phyloP scores from a whole-genome alignment of 2,888 invertebrate species.

The Boloria selene region DNA sequence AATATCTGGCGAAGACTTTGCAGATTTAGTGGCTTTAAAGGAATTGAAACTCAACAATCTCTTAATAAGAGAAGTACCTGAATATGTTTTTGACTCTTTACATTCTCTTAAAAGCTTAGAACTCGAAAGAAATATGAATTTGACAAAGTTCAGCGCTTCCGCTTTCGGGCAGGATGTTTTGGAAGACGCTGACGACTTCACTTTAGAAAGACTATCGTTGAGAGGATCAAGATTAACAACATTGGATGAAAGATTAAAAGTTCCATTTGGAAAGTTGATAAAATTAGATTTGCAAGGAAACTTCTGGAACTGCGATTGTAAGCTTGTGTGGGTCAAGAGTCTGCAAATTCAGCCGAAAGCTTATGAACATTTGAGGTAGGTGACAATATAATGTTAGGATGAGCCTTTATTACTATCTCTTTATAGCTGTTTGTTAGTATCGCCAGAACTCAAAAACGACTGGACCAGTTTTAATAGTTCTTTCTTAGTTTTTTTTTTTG shows the following conservation, averaged over 20 bases:
- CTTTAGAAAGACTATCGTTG: slow-evolving; percentile 69
- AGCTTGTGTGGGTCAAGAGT: slow-evolving; percentile 75
- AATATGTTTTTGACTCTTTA: slow-evolving; percentile 81
- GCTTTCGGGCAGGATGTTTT: slow-evolving; percentile 68
- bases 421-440: too few relatives aligned
- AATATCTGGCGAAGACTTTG: slow-evolving; percentile 75
- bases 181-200: slow-evolving; percentile 68
- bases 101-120: slow-evolving; percentile 76
- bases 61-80: slow-evolving; percentile 73
- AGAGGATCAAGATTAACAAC: slow-evolving; percentile 69
- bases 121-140: slow-evolving; percentile 78
- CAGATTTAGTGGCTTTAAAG: slow-evolving; percentile 76
- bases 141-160: slow-evolving; percentile 73
- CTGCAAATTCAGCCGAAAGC: slow-evolving; percentile 66
- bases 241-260: slow-evolving; percentile 61
- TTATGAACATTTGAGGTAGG: slow-evolving; percentile 74
- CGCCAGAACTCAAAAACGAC: too few relatives aligned
- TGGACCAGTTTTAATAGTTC: too few relatives aligned
- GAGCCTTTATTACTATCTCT: too few relatives aligned
- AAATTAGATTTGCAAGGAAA: slow-evolving; percentile 83
- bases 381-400: slow-evolving; percentile 1
- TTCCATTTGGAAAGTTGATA: slow-evolving; percentile 71
- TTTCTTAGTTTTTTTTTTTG: too few relatives aligned
- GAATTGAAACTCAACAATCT: slow-evolving; percentile 82
- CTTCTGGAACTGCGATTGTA: slow-evolving; percentile 85